Percentiles rank a stretch among this genome's conserved stretches.
Evolutionary conservation across 1,140 invertebrate species (phyloP).

Genomic region (Stegodyphus mimosarum): DNA sequence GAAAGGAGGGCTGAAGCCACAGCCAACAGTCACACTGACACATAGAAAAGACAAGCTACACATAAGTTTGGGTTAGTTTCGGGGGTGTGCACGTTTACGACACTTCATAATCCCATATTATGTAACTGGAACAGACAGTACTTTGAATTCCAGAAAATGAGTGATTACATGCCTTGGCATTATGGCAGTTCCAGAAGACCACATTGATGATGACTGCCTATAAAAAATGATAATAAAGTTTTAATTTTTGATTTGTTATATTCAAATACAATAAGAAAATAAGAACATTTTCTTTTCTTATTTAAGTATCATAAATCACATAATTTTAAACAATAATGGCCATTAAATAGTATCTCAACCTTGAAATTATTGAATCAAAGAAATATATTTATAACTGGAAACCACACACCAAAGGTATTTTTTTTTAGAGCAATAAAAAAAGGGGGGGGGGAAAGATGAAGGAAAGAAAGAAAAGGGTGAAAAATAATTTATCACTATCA

Average conservation of each 20-base stretch:
- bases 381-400: too few relatives aligned
- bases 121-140: slow-evolving; percentile 57
- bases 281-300: neutral
- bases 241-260: neutral
- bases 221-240: neutral
- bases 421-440: too few relatives aligned
- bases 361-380: too few relatives aligned
- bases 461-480: too few relatives aligned
- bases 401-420: too few relatives aligned
- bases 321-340: too few relatives aligned
- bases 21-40: slow-evolving; percentile 59
- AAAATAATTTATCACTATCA: too few relatives aligned
- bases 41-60: slow-evolving; percentile 60
- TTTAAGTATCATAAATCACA: neutral
- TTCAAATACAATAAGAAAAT: neutral
- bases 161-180: slow-evolving; percentile 57
- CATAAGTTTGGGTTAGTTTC: slow-evolving; percentile 42
- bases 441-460: too few relatives aligned
- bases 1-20: slow-evolving; percentile 41
- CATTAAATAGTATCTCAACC: too few relatives aligned
- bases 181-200: slow-evolving; percentile 58
- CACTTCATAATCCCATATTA: slow-evolving; percentile 47
- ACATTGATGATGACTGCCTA: slow-evolving; percentile 40
- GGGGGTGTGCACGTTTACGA: slow-evolving; percentile 54
- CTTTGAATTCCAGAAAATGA: slow-evolving; percentile 59